These are phyloP conservation scores for Lynx canadensis DNA, from an alignment of 2,113 vertebrate species.

Conservation along the genomic window DNA sequence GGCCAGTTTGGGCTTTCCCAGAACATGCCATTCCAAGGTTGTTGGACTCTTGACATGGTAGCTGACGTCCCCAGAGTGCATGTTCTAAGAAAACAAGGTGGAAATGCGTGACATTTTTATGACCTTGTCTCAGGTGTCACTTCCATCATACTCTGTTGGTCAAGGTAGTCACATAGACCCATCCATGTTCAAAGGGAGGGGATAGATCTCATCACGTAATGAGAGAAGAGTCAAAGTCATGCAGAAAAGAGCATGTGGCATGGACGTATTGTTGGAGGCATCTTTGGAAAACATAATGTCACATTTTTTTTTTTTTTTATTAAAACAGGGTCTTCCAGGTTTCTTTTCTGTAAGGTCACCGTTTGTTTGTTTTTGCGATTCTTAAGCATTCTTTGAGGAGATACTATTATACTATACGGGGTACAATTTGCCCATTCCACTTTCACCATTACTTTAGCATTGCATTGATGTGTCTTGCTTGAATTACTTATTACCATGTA, in stretches of 20 bases:
- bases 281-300: background rate
- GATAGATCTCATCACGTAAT: accelerated
- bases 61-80: too few species aligned
- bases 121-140: background rate
- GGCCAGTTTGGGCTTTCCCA: background rate
- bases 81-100: background rate
- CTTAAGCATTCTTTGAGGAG: background rate
- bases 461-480: background rate
- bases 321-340: background rate
- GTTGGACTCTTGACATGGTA: background rate
- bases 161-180: background rate
- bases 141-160: background rate
- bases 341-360: background rate
- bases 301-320: too few species aligned
- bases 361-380: background rate
- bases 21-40: too few species aligned
- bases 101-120: accelerated
- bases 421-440: too few species aligned
- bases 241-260: accelerated
- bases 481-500: background rate
- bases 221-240: too few species aligned
- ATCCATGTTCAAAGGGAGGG: background rate
- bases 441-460: background rate
- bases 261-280: accelerated
- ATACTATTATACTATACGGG: accelerated